These are phyloP conservation scores for Micromesistius poutassou DNA, from an alignment of 2,797 vertebrate genomes.

Conservation along the genomic window DNA sequence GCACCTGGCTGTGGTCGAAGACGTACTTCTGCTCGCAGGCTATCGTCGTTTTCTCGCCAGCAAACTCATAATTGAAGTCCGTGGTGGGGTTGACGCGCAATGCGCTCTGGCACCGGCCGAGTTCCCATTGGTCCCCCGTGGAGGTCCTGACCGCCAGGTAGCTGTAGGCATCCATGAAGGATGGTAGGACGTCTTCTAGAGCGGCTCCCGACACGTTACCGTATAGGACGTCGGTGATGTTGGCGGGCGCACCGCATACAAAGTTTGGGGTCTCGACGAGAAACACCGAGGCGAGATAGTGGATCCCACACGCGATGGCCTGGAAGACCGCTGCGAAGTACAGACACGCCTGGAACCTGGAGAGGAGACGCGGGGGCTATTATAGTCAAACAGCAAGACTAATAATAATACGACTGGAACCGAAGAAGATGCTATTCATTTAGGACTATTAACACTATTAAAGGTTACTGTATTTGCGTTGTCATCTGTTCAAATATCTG, in stretches of 20 bases:
- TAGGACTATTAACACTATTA: background rate
- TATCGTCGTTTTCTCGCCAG: slow-evolving; percentile 73
- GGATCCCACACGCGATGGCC: slow-evolving; percentile 86
- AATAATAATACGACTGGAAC: background rate
- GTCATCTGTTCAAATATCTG: no score
- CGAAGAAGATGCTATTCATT: no score
- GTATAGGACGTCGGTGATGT: slow-evolving; percentile 77
- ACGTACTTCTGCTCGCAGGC: slow-evolving; percentile 75
- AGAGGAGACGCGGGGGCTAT: slow-evolving; percentile 9
- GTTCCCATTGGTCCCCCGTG: slow-evolving; percentile 85
- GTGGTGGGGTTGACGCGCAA: slow-evolving; percentile 56
- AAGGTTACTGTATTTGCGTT: background rate
- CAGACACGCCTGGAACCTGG: slow-evolving; percentile 86
- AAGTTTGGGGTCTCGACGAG: slow-evolving; percentile 84
- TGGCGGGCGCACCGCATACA: slow-evolving; percentile 75
- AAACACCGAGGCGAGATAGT: slow-evolving; percentile 91
- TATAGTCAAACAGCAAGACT: background rate
- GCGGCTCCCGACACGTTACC: slow-evolving; percentile 71
- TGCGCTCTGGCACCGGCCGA: slow-evolving; percentile 76
- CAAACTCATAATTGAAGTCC: slow-evolving; percentile 69
- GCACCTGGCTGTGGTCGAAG: slow-evolving; percentile 80
- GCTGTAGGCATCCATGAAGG: slow-evolving; percentile 58
- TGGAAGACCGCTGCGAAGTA: slow-evolving; percentile 91
- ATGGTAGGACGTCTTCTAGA: slow-evolving; percentile 75
- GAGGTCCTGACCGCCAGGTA: slow-evolving; percentile 76